These are phyloP conservation scores for Brachyopa scutellaris DNA, from an alignment of 2,888 invertebrate genomes.

Conservation along the genomic window DNA sequence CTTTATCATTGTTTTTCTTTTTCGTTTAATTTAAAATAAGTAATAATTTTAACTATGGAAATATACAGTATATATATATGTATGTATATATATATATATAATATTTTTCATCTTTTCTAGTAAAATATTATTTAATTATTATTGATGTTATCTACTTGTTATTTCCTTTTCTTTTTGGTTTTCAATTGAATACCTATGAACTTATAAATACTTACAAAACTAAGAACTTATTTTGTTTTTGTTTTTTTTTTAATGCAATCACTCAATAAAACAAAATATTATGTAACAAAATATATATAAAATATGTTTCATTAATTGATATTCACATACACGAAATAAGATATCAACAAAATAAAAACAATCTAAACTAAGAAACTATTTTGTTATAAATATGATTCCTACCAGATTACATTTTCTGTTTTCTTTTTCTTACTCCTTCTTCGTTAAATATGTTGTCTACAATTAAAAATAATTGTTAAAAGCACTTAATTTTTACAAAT, in stretches of 20 bases:
- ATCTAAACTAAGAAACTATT: slow-evolving; percentile 32
- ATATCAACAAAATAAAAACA: too few species aligned
- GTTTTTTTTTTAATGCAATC: slow-evolving; percentile 39
- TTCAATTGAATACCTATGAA: slow-evolving; percentile 67
- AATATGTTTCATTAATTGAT: slow-evolving; percentile 43
- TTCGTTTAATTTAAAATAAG: slow-evolving; percentile 51
- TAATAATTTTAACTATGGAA: slow-evolving; percentile 71
- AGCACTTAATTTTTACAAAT: slow-evolving; percentile 72
- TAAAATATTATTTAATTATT: slow-evolving; percentile 62
- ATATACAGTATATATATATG: slow-evolving; percentile 66
- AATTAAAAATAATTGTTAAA: slow-evolving; percentile 67
- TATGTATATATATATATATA: slow-evolving; percentile 26
- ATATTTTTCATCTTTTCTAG: slow-evolving; percentile 64
- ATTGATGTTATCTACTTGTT: slow-evolving; percentile 69
- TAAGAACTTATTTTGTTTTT: slow-evolving; percentile 29
- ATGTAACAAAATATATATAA: slow-evolving; percentile 61
- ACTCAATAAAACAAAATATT: slow-evolving; percentile 47
- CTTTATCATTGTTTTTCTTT: slow-evolving; percentile 20
- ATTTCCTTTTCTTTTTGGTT: slow-evolving; percentile 46
- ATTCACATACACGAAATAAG: slow-evolving; percentile 47
- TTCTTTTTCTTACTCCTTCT: background rate
- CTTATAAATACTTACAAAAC: slow-evolving; percentile 38
- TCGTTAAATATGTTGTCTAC: slow-evolving; percentile 63
- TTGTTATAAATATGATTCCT: slow-evolving; percentile 21
- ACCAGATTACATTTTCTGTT: slow-evolving; percentile 8